A percentile compares a stretch with the other conserved stretches of the same genome.
phyloP scores from a whole-genome alignment of 2,888 invertebrate genomes.

The Aromia moschata region DNA sequence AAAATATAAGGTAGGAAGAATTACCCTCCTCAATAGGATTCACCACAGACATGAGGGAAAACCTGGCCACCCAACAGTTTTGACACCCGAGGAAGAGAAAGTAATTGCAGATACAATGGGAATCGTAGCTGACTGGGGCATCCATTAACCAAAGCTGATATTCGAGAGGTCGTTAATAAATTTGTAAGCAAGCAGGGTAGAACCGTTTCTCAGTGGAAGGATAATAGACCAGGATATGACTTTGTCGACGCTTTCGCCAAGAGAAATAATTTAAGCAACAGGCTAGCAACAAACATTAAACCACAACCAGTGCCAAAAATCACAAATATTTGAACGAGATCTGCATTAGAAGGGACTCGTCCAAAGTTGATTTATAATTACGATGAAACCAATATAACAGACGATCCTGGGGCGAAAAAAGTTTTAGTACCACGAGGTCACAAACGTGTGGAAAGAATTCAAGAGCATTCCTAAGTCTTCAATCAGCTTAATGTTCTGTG shows the following conservation, averaged over 20 bases:
- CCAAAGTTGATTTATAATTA: conserved; percentile 1
- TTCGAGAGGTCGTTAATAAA: neutral
- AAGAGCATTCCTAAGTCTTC: neutral
- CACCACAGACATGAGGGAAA: neutral
- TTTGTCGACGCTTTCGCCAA: neutral
- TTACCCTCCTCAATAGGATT: neutral
- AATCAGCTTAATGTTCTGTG: conserved; percentile 1
- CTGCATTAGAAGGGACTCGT: neutral
- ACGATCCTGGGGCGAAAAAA: neutral
- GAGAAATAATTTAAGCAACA: neutral
- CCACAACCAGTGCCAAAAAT: too few species aligned
- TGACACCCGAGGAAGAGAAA: neutral
- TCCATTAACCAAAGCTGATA: neutral
- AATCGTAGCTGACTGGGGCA: neutral
- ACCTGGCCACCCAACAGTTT: neutral
- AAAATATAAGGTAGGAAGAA: too few species aligned
- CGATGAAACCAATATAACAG: conserved; percentile 5
- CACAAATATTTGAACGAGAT: too few species aligned
- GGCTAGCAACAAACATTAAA: neutral
- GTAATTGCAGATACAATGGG: neutral
- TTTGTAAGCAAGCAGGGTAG: neutral
- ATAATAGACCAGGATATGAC: neutral
- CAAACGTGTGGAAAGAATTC: conserved; percentile 1
- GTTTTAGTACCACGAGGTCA: neutral
- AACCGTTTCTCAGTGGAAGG: neutral